Evolutionary conservation across 2,888 invertebrate species (phyloP), one percentile per base, ranked within the genome.

Genomic region (Archaeoteleia sp.): DNA sequence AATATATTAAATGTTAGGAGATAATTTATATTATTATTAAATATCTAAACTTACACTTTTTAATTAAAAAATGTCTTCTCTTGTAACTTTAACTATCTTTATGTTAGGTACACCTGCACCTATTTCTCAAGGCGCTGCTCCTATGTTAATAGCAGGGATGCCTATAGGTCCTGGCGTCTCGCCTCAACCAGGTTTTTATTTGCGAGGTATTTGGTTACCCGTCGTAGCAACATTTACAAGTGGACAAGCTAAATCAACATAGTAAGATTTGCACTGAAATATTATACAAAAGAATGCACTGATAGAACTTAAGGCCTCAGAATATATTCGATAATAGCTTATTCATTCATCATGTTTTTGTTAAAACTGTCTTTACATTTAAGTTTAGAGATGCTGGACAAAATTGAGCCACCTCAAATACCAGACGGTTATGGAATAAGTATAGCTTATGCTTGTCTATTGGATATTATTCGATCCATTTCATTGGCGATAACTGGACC

Each of bases 341-440:
- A n/a, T n/a, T n/a, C n/a, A n/a, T n/a, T n/a, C n/a, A n/a, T n/a
- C n/a, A n/a, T n/a, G n/a, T n/a, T n/a, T n/a, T n/a, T n/a, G n/a
- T n/a, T n/a, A n/a, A n/a, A n/a, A n/a, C n/a, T n/a, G n/a, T n/a
- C 12, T 29, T 35, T 53, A 17, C 12, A 9, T 83, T 86, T 54
- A 83, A 96, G 97, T 81, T 88, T 98, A 83, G 99, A 99, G 85
- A 94, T 97, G 93, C 85, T 98, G 77, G 99, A 99, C 81, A 96
- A 97, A 83, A 90, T 93, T 10, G 98, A 99, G 78, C 95, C 98
- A 4, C 97, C 97, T 0, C 86, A 90, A 7, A 94, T 98, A 72
- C 95, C 95, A n/a, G 97, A 98, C 71, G 98, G 98, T 0, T 99
- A 98, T 86, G 97, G 97, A 2, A 93, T 99, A 63, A 97, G 98